Conservation (phyloP, 2,888 invertebrate genomes). For the Ptycholaimellus sp. region DNA sequence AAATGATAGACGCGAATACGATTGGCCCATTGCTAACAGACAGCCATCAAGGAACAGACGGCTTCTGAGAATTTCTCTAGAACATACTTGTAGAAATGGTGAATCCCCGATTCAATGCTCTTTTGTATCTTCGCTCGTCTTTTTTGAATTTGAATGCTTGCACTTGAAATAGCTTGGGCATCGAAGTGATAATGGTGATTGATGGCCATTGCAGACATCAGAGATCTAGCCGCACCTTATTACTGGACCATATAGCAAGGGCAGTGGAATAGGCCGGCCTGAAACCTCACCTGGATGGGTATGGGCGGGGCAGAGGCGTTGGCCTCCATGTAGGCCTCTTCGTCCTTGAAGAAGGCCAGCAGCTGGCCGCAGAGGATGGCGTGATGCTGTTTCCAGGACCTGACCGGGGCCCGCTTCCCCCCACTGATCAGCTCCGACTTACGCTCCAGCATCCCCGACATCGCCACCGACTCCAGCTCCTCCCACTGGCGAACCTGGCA, state of each 20-base stretch:
- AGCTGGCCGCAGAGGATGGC: conserved; percentile 85
- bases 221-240: background rate
- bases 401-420: conserved; percentile 71
- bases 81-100: too few relatives aligned
- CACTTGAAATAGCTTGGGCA: too few relatives aligned
- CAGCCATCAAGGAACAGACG: too few relatives aligned
- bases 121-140: background rate
- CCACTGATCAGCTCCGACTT: conserved; percentile 81
- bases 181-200: too few relatives aligned
- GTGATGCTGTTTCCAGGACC: conserved; percentile 83
- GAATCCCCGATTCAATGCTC: too few relatives aligned
- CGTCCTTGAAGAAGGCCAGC: conserved; percentile 81
- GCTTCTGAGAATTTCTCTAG: too few relatives aligned
- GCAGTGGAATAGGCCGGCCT: conserved; percentile 10
- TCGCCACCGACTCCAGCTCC: conserved; percentile 19
- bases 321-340: conserved; percentile 60
- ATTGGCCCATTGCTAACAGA: too few relatives aligned
- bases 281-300: conserved; percentile 42
- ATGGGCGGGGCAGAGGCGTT: conserved; percentile 34
- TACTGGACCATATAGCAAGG: background rate
- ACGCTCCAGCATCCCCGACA: conserved; percentile 45
- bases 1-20: too few relatives aligned
- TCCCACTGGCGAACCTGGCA: conserved; percentile 12
- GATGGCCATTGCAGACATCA: too few relatives aligned
- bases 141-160: background rate